Evolutionary conservation across 1,140 invertebrate species (phyloP).

Genomic region (Leptopilina boulardi): DNA sequence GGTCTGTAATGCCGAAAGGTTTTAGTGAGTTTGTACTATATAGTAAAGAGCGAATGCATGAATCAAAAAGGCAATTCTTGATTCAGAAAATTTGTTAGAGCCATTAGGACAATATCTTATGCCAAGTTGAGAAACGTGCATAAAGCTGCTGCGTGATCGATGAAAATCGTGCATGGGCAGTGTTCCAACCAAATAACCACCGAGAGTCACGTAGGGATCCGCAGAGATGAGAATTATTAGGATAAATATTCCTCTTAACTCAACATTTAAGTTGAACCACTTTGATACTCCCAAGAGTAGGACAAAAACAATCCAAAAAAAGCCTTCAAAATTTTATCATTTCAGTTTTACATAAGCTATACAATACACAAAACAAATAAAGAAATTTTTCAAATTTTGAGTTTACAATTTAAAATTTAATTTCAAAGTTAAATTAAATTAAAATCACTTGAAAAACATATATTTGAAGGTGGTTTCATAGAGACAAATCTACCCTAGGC

Average conservation of each 20-base stretch:
- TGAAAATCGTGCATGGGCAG: conserved; percentile 40
- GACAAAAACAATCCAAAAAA: not conserved
- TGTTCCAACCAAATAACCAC: conserved; percentile 40
- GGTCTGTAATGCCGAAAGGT: not conserved
- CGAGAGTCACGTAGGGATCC: conserved; percentile 30
- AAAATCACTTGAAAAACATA: no score
- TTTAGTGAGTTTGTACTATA: not conserved
- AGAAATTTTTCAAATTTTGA: no score
- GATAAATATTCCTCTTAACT: conserved; percentile 36
- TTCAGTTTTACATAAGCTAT: no score
- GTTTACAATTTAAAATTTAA: no score
- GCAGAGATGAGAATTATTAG: conserved; percentile 9
- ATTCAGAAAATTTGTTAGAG: conserved; percentile 23
- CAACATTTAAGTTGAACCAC: not conserved
- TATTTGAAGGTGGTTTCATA: no score
- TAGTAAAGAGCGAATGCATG: not conserved
- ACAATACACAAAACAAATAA: no score
- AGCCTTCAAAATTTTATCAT: no score
- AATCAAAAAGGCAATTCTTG: conserved; percentile 23
- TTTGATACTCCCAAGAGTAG: not conserved
- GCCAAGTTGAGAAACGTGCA: conserved; percentile 25
- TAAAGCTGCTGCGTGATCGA: conserved; percentile 11
- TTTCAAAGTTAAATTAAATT: no score
- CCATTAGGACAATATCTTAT: conserved; percentile 26
- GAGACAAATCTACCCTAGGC: no score